Conservation (phyloP, 30 jellyfish, hydroid and myxozoan species). For the Rhopilema esculentum region DNA sequence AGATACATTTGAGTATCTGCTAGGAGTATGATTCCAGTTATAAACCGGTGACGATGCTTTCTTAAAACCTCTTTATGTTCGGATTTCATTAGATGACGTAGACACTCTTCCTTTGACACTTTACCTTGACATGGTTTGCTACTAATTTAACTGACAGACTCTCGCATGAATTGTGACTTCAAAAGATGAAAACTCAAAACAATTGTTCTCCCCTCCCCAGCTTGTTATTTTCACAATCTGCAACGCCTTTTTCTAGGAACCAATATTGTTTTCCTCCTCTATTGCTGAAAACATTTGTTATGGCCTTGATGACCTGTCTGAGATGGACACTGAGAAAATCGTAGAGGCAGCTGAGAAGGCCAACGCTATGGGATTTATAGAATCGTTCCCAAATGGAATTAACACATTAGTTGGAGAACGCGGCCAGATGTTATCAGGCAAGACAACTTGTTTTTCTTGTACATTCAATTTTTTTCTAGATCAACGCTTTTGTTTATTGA, state of each 20-base stretch:
- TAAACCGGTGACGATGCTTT: too few relatives aligned
- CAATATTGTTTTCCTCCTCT: slow-evolving; percentile 87
- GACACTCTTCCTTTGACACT: not conserved
- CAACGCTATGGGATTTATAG: slow-evolving; percentile 90
- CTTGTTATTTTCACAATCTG: too few relatives aligned
- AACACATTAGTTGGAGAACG: slow-evolving; percentile 97
- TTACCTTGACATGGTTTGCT: too few relatives aligned
- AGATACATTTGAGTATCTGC: too few relatives aligned
- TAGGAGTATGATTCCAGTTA: too few relatives aligned
- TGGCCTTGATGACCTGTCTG: slow-evolving; percentile 70
- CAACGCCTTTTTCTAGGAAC: too few relatives aligned
- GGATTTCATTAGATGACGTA: not conserved
- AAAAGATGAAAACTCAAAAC: too few relatives aligned
- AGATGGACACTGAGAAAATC: slow-evolving; percentile 52
- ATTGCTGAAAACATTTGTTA: slow-evolving; percentile 88
- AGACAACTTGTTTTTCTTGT: not conserved
- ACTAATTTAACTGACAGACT: too few relatives aligned
- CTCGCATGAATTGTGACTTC: too few relatives aligned
- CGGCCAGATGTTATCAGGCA: slow-evolving; percentile 99
- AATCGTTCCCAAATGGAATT: slow-evolving; percentile 88
- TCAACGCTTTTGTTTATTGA: not conserved
- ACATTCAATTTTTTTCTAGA: not conserved
- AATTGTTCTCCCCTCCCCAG: too few relatives aligned
- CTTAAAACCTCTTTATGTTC: not conserved
- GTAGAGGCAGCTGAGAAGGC: slow-evolving; percentile 95